A percentile compares a stretch with the other conserved stretches of the same genome.
Conservation (phyloP, 1,140 invertebrate genomes). For the Procambarus virginalis region DNA sequence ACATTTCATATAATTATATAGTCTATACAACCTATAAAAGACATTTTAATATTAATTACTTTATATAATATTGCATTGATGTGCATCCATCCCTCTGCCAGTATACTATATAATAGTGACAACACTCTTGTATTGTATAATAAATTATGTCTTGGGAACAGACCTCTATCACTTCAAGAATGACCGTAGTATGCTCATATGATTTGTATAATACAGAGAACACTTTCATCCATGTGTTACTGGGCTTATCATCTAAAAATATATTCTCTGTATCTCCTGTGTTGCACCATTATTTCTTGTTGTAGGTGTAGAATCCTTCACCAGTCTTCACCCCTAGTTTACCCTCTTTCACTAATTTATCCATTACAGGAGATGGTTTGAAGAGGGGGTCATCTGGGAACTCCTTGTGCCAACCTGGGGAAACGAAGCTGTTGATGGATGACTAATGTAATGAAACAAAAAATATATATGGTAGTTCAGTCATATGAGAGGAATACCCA, state of each 20-base stretch:
- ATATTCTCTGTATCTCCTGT: background rate
- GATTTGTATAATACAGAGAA: too few relatives aligned
- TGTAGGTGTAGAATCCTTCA: slow-evolving; percentile 91
- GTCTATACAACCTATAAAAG: too few relatives aligned
- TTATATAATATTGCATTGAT: background rate
- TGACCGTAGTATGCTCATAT: too few relatives aligned
- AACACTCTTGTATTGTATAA: too few relatives aligned
- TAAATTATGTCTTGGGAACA: too few relatives aligned
- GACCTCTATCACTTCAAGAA: too few relatives aligned
- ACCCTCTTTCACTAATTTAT: slow-evolving; percentile 85
- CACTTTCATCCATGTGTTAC: too few relatives aligned
- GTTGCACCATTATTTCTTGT: slow-evolving; percentile 71
- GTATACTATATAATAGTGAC: too few relatives aligned
- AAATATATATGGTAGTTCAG: too few relatives aligned
- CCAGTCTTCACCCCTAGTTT: slow-evolving; percentile 89
- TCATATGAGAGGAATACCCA: too few relatives aligned
- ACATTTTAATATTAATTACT: too few relatives aligned
- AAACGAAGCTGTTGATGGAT: background rate
- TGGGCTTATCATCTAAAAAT: background rate
- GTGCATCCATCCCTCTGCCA: background rate
- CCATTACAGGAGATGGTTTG: slow-evolving; percentile 79
- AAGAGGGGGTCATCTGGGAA: slow-evolving; percentile 86
- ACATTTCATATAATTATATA: background rate
- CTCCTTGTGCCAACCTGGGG: slow-evolving; percentile 84
- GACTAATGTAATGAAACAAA: too few relatives aligned